A percentile compares a stretch with the other conserved stretches of the same genome.
These are phyloP conservation scores for Lordiphosa collinella DNA, from an alignment of 1,140 invertebrate genomes.

Conservation along the genomic window DNA sequence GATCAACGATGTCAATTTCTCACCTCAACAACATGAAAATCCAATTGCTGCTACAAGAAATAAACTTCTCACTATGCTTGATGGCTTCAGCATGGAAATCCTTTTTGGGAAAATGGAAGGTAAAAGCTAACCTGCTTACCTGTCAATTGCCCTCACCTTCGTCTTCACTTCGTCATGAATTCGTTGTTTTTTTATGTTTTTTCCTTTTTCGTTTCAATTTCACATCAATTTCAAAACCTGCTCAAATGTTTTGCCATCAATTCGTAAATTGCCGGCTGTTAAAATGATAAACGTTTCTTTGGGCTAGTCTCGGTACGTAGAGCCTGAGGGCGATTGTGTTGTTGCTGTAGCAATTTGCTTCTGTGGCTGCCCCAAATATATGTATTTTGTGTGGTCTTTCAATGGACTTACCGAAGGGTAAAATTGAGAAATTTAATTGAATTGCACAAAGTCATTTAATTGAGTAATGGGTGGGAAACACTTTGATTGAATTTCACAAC, in stretches of 20 bases:
- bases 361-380: constrained; percentile 6
- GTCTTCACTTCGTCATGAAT: background rate
- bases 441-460: too few species aligned
- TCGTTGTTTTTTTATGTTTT: constrained; percentile 2
- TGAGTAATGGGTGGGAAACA: too few species aligned
- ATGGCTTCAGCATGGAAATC: constrained; percentile 39
- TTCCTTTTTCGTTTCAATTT: constrained; percentile 29
- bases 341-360: background rate
- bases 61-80: too few species aligned
- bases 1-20: constrained; percentile 60
- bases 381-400: background rate
- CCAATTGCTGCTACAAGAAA: constrained; percentile 11
- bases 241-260: constrained; percentile 33
- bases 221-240: constrained; percentile 42
- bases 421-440: too few species aligned
- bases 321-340: constrained; percentile 8
- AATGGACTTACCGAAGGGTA: too few species aligned
- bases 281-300: constrained; percentile 36
- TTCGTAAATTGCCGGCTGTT: constrained; percentile 33
- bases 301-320: constrained; percentile 11
- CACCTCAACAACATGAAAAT: constrained; percentile 21
- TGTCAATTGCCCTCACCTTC: constrained; percentile 1
- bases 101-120: constrained; percentile 14
- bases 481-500: too few species aligned
- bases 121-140: constrained; percentile 7